Evolutionary conservation across 30 jellyfish, hydroid and myxozoan genomes (phyloP), one percentile per base, ranked within the genome.

Genomic region (Haliclystus octoradiatus): DNA sequence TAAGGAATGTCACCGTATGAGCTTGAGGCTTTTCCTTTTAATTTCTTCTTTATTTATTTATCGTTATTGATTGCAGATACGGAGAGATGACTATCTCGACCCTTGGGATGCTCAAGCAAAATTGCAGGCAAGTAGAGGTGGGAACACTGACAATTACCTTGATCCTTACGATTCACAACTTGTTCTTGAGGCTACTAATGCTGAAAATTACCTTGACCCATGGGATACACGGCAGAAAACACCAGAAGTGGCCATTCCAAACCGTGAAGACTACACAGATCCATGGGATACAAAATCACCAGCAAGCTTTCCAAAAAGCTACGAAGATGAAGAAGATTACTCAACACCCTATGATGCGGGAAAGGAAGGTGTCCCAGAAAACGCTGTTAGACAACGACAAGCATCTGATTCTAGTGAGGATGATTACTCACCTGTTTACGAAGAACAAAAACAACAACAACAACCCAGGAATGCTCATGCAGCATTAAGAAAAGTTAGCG

Each of bases 241-340:
- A n/a, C 77, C 75, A 2, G 69, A 70, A 31, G 68, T 76, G 63
- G 75, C 71, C 23, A 52, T 76, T 19, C 34, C 32, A 26, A 70
- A 73, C 23, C 73, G 49, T 26, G 94, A 86, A 31, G 96, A 86
- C 79, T 86, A 86, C 46, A 86, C 65, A 31, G 96, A 86, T 66
- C 96, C 96, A 27, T 86, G 96, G 96, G 96, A 86, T 35, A 34
- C 92, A 9, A 70, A 79, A 46, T 61, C 28, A 29, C 80, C 84
- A 3, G 77, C 66, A 32, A 86, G 92, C 64, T 73, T 71, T n/a
- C 93, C 93, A 24, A 86, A 79, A 69, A 74, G 81, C 33, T 90
- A 63, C 28, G 94, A 79, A 66, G 84, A 78, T 29, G 96, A 86
- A 23, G 96, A 86, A 22, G 84, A 90, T 49, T 86, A 86, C 63